A percentile compares a stretch with the other conserved stretches of the same genome.
These are phyloP conservation scores for Caenorhabditis doughertyi DNA, from an alignment of 2,888 invertebrate genomes.

Conservation along the genomic window DNA sequence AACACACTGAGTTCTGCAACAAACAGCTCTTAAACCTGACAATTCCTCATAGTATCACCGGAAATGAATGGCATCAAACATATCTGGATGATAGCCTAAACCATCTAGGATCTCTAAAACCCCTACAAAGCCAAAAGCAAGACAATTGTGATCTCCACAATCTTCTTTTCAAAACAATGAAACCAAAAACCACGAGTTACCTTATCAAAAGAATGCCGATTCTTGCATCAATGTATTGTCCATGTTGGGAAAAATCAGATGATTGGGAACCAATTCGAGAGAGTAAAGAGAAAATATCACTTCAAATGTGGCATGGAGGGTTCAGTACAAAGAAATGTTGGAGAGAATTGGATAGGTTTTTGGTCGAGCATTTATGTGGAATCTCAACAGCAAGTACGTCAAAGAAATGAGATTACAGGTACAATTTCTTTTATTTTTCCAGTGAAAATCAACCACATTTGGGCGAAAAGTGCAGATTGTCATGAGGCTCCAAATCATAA, in stretches of 20 bases:
- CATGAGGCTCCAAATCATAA: conserved; percentile 8
- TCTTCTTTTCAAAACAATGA: neutral
- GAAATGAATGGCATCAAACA: neutral
- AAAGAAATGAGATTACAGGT: neutral
- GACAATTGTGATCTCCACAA: conserved; percentile 6
- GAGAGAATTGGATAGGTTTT: conserved; percentile 16
- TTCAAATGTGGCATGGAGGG: conserved; percentile 32
- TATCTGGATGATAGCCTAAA: conserved; percentile 10
- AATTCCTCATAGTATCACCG: neutral
- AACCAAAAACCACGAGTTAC: neutral
- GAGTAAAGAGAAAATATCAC: conserved; percentile 4
- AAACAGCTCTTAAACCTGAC: conserved; percentile 8
- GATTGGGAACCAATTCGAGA: neutral
- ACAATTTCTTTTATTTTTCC: neutral
- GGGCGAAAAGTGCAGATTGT: conserved; percentile 23
- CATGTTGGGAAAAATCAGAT: neutral
- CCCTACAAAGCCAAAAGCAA: neutral
- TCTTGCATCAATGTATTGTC: conserved; percentile 8
- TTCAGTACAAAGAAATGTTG: conserved; percentile 22
- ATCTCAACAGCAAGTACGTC: conserved; percentile 2
- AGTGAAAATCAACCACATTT: conserved; percentile 20
- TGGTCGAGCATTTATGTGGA: conserved; percentile 25
- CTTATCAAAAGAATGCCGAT: conserved; percentile 4
- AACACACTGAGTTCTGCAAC: conserved; percentile 20
- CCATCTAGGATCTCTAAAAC: neutral